Conservation (phyloP, 1,140 invertebrate species). For the Brachionus asplanchnoidis region DNA sequence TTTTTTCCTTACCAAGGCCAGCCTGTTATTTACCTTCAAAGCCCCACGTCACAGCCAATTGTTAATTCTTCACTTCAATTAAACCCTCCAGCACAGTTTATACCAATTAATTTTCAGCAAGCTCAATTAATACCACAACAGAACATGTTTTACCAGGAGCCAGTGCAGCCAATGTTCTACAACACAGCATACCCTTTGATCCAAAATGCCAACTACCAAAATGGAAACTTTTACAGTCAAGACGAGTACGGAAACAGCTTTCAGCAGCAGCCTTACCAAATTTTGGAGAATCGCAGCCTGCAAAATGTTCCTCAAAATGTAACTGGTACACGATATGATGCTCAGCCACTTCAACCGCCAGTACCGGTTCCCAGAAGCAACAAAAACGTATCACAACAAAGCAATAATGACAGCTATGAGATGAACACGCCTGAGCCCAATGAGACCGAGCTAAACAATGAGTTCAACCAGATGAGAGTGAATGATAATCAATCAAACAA, state of each 20-base stretch:
- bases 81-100: background rate
- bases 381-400: background rate
- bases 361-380: background rate
- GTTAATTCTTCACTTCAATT: slow-evolving; percentile 33
- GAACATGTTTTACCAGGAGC: slow-evolving; percentile 40
- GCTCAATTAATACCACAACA: background rate
- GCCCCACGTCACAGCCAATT: background rate
- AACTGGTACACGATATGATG: slow-evolving; percentile 20
- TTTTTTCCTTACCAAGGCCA: slow-evolving; percentile 9
- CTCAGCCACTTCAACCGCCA: slow-evolving; percentile 28
- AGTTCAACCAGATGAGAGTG: background rate
- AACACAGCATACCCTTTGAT: slow-evolving; percentile 24
- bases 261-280: slow-evolving; percentile 27
- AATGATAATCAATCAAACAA: background rate
- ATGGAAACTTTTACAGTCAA: background rate
- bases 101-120: background rate
- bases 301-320: background rate
- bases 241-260: background rate
- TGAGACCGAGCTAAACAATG: background rate
- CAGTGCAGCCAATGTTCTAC: slow-evolving; percentile 3
- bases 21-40: background rate
- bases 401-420: slow-evolving; percentile 17
- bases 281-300: background rate
- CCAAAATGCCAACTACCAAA: background rate
- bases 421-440: background rate